These are phyloP conservation scores for Lycaon pictus DNA, from an alignment of 2,113 vertebrate species.

Conservation along the genomic window DNA sequence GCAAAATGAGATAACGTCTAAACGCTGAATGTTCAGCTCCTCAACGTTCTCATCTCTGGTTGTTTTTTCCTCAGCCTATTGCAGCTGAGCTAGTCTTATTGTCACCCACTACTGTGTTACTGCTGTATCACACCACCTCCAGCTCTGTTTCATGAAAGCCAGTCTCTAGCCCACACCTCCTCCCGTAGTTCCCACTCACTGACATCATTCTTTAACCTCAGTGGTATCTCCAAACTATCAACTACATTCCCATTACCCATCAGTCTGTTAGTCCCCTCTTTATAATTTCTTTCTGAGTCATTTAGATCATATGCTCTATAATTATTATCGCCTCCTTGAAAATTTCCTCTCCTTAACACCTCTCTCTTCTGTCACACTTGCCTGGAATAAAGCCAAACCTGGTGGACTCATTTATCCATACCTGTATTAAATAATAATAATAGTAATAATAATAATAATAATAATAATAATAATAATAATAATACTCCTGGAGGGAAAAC, in stretches of 20 bases:
- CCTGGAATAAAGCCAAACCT: not conserved
- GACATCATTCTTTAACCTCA: not conserved
- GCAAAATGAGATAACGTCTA: not conserved
- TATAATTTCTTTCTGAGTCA: constrained; percentile 8
- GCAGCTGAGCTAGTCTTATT: not conserved
- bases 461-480: too few species aligned
- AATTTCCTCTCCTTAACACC: not conserved
- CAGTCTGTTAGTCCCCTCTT: not conserved
- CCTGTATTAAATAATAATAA: not conserved
- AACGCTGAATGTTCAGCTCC: not conserved
- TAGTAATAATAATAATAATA: too few species aligned
- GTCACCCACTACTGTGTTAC: not conserved
- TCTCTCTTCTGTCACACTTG: not conserved
- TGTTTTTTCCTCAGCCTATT: not conserved
- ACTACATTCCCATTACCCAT: not conserved
- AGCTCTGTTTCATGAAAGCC: not conserved
- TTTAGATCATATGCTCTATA: not conserved
- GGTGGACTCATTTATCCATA: not conserved
- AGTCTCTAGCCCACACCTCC: not conserved
- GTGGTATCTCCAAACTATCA: not conserved
- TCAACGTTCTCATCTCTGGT: not conserved
- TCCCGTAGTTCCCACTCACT: not conserved
- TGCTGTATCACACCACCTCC: not conserved
- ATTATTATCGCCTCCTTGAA: not conserved
- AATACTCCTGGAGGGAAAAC: not conserved